Evolutionary conservation across 2,888 invertebrate genomes (phyloP), one percentile per base, ranked within the genome.

Genomic region (Strigamia crassipes): DNA sequence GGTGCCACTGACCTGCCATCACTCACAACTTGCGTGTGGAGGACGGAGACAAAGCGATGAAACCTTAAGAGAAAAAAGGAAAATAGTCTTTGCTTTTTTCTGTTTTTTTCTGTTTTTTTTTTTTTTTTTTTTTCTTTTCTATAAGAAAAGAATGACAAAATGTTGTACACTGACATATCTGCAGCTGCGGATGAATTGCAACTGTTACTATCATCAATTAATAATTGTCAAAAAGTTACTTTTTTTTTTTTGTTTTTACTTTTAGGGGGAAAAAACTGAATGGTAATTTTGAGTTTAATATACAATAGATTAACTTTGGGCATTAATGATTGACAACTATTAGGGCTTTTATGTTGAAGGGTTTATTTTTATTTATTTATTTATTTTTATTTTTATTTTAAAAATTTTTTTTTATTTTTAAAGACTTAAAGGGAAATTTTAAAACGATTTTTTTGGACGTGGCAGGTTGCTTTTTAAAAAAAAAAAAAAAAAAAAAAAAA

Each of bases 1-100:
- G 56, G 56, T 56, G 56, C 56, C 56, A 18, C 56, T 56, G 56
- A 56, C 56, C 56, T 56, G 56, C 56, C 56, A 56, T 56, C 56
- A 56, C 56, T 56, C 56, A 56, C 56, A 56, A 56, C 56, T 56
- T 56, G 56, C n/a, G 56, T 56, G 56, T 56, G 56, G 56, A 56
- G 56, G 56, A 56, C n/a, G 56, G 56, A 56, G 56, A 56, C 56
- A 56, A 56, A 56, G 56, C 56, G 56, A 56, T 56, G 56, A 56
- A 56, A 56, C 56, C 56, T 56, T 56, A 18, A 56, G 56, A 56
- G 56, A 56, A 56, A 56, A 56, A 56, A 51, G n/a, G n/a, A 18
- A 56, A 56, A 56, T 56, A 56, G 18, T 56, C n/a, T 56, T 56
- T 56, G 0, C n/a, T 18, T 56, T 18, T n/a, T 56, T 9, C n/a